Evolutionary conservation across 2,888 invertebrate genomes (phyloP).

Genomic region (Eremobia ochroleuca): DNA sequence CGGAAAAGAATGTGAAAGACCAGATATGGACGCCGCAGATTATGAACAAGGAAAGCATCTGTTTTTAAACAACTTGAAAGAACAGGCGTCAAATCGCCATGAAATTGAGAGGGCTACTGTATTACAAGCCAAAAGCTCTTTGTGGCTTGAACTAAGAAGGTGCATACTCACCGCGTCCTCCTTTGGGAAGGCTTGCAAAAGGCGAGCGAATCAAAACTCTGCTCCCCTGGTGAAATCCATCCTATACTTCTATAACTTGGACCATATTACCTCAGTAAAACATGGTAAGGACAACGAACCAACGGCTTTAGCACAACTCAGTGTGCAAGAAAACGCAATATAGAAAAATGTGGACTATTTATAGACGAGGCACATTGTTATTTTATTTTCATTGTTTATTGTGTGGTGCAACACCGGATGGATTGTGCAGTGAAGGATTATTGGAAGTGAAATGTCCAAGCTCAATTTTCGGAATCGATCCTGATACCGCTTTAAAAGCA

Average conservation of each 20-base stretch:
- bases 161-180: slow-evolving; percentile 4
- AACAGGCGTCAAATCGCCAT: slow-evolving; percentile 31
- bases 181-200: slow-evolving; percentile 16
- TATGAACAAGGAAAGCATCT: background rate
- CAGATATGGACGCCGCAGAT: background rate
- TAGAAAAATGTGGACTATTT: slow-evolving; percentile 24
- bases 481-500: slow-evolving; percentile 19
- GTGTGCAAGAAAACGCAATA: slow-evolving; percentile 5
- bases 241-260: slow-evolving; percentile 3
- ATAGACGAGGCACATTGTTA: slow-evolving; percentile 11
- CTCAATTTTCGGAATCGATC: slow-evolving; percentile 19
- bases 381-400: too few species aligned
- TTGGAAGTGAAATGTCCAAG: slow-evolving; percentile 55
- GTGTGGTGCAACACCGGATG: slow-evolving; percentile 34
- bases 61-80: slow-evolving; percentile 28
- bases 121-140: slow-evolving; percentile 12
- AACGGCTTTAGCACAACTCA: slow-evolving; percentile 10
- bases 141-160: slow-evolving; percentile 22
- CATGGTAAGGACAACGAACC: slow-evolving; percentile 14
- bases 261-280: slow-evolving; percentile 13
- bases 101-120: slow-evolving; percentile 48
- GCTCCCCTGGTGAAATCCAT: slow-evolving; percentile 18
- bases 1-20: slow-evolving; percentile 12
- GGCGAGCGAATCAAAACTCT: slow-evolving; percentile 17
- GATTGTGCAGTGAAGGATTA: slow-evolving; percentile 30